A percentile compares a stretch with the other conserved stretches of the same genome.
Conservation (phyloP, 2,888 invertebrate species). For the Pyrrhosoma nymphula region DNA sequence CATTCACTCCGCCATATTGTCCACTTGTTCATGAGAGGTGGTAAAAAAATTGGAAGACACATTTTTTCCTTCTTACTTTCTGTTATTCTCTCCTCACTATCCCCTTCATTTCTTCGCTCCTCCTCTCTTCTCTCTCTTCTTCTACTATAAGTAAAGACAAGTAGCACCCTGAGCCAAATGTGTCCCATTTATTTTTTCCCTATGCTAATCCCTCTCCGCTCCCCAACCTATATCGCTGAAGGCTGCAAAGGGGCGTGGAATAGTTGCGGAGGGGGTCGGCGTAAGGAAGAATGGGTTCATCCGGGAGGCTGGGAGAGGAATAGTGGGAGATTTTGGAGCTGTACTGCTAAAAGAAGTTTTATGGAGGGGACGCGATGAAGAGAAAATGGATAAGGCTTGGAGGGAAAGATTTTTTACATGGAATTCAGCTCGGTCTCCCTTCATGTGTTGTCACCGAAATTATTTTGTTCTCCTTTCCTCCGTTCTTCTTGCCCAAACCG, state of each 20-base stretch:
- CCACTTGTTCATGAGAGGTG: neutral
- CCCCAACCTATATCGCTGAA: neutral
- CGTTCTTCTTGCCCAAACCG: no score
- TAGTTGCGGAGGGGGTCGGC: neutral
- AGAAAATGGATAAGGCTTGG: no score
- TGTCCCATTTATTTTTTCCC: neutral
- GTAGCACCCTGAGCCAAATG: conserved; percentile 13
- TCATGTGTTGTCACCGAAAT: no score
- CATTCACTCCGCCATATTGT: no score
- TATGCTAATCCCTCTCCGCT: neutral
- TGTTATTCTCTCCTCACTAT: neutral
- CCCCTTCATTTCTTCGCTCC: neutral
- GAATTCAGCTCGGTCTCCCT: no score
- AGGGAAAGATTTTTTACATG: no score
- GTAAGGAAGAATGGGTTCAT: no score
- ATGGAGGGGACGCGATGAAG: no score
- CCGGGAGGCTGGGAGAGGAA: no score
- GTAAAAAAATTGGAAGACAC: neutral
- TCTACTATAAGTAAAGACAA: conserved; percentile 21
- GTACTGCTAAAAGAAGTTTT: no score
- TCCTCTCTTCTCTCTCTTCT: neutral
- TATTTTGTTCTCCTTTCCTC: no score
- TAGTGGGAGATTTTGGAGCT: no score
- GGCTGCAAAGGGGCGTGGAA: neutral
- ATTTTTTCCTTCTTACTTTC: neutral